These are phyloP conservation scores for Gonocerus acuteangulatus DNA, from an alignment of 2,888 invertebrate genomes.

Conservation along the genomic window DNA sequence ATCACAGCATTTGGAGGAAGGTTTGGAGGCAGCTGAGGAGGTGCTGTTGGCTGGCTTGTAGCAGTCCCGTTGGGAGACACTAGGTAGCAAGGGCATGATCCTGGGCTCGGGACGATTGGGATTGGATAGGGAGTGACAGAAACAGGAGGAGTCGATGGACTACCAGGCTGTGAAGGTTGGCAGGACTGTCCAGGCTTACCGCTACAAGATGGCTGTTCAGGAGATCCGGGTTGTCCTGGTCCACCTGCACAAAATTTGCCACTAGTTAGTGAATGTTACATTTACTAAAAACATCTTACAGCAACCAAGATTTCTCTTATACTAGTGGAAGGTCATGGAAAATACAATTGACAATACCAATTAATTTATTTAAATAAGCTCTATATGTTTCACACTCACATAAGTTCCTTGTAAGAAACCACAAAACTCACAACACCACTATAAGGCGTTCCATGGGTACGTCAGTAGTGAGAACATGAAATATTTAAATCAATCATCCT, in stretches of 20 bases:
- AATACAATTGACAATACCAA: too few species aligned
- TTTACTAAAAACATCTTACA: too few species aligned
- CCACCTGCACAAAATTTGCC: conserved; percentile 40
- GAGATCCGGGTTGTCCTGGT: conserved; percentile 39
- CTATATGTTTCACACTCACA: too few species aligned
- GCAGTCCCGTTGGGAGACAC: conserved; percentile 49
- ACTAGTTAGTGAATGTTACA: conserved; percentile 20
- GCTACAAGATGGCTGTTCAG: conserved; percentile 22
- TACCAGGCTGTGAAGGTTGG: conserved; percentile 32
- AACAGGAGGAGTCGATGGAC: conserved; percentile 37
- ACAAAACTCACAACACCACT: too few species aligned
- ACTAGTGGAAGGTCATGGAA: too few species aligned
- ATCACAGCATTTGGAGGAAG: conserved; percentile 54
- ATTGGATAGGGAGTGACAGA: conserved; percentile 53
- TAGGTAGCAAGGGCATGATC: conserved; percentile 57
- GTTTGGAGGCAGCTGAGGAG: conserved; percentile 40
- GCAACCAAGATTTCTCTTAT: too few species aligned
- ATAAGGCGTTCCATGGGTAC: too few species aligned
- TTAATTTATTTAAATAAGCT: too few species aligned
- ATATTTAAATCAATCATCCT: too few species aligned
- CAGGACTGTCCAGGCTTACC: conserved; percentile 24
- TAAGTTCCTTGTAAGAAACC: too few species aligned
- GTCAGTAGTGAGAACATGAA: too few species aligned
- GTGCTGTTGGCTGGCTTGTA: conserved; percentile 20
- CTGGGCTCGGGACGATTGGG: conserved; percentile 55